These are phyloP conservation scores for Andinoacara biseriatus DNA, from an alignment of 2,113 vertebrate species.

Conservation along the genomic window DNA sequence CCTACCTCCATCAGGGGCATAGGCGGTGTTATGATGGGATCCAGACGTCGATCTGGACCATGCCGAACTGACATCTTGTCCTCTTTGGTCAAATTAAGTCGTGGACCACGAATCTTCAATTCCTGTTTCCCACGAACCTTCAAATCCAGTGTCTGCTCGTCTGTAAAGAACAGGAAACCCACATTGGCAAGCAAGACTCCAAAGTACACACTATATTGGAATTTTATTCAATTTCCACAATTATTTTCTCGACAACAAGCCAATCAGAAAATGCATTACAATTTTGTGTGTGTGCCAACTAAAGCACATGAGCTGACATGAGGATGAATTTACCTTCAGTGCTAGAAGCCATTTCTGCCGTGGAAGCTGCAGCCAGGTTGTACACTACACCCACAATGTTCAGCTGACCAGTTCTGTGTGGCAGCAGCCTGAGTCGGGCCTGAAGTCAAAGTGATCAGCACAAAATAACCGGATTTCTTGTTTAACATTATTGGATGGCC, in stretches of 20 bases:
- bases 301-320: neutral
- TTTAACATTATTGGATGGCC: neutral
- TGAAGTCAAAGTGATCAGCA: slow-evolving; percentile 60
- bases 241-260: neutral
- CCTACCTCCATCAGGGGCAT: slow-evolving; percentile 96
- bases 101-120: slow-evolving; percentile 93
- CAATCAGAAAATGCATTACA: neutral
- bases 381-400: slow-evolving; percentile 93
- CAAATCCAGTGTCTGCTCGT: slow-evolving; percentile 77
- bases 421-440: slow-evolving; percentile 95
- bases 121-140: slow-evolving; percentile 92
- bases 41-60: slow-evolving; percentile 90
- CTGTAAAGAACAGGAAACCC: slow-evolving; percentile 62
- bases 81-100: slow-evolving; percentile 96
- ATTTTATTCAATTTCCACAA: neutral
- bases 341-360: slow-evolving; percentile 81
- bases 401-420: slow-evolving; percentile 92
- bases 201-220: neutral
- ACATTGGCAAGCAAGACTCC: no score
- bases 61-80: slow-evolving; percentile 94
- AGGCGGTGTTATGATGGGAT: slow-evolving; percentile 90
- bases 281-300: neutral
- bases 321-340: slow-evolving; percentile 76
- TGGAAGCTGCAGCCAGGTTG: slow-evolving; percentile 86
- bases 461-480: neutral